A percentile compares a stretch with the other conserved stretches of the same genome.
These are phyloP conservation scores for Proctacanthus coquilletti DNA, from an alignment of 1,140 invertebrate genomes.

Conservation along the genomic window DNA sequence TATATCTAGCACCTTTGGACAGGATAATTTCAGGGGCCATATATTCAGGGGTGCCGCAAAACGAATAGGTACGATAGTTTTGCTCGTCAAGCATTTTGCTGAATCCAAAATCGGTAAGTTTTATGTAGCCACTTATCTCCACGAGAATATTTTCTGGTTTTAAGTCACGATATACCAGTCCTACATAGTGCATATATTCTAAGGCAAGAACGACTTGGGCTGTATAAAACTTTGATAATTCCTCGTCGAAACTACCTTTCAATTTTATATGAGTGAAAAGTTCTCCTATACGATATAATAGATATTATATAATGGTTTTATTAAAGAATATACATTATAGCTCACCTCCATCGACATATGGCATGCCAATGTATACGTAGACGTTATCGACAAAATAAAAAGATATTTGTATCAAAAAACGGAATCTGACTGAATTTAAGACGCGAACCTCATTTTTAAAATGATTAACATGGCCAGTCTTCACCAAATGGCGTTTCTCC, in stretches of 20 bases:
- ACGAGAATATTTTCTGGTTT: conserved; percentile 92
- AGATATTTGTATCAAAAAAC: too few species aligned
- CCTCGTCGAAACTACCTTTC: conserved; percentile 67
- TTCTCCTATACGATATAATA: too few species aligned
- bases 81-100: conserved; percentile 46
- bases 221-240: conserved; percentile 73
- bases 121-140: conserved; percentile 66
- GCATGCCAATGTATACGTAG: too few species aligned
- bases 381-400: too few species aligned
- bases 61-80: conserved; percentile 76
- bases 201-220: conserved; percentile 79
- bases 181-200: conserved; percentile 81
- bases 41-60: conserved; percentile 91
- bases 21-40: conserved; percentile 83
- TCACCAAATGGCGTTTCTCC: too few species aligned
- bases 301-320: too few species aligned
- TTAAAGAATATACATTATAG: too few species aligned
- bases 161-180: conserved; percentile 78
- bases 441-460: too few species aligned
- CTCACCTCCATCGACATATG: too few species aligned
- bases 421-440: too few species aligned
- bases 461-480: too few species aligned
- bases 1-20: conserved; percentile 70
- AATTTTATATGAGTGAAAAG: too few species aligned
- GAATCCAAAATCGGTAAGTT: conserved; percentile 77